Base-by-base conservation (phyloP, 2,113 vertebrate genomes). In the Cariama cristata region DNA sequence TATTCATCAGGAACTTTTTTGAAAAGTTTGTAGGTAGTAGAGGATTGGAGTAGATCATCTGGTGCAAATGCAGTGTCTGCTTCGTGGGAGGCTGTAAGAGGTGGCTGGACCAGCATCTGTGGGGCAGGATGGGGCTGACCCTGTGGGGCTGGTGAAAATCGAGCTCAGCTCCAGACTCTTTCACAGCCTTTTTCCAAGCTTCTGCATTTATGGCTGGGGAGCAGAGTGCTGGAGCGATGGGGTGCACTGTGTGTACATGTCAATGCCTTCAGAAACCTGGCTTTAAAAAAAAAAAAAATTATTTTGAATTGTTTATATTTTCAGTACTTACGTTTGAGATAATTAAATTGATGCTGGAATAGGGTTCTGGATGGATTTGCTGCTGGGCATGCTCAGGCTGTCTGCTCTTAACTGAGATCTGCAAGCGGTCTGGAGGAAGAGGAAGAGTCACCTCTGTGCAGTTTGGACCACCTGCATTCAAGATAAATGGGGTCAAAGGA, bases 31-130 rank as follows among this genome's bases (percentile, higher is more conserved):
- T 53, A 56, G 55, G 45, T 45, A 27, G 9, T 14, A 23, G 59
- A 66, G 58, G 49, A 20, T 30, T 40, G 19, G 28, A 44, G 50
- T 18, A 45, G 81, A 47, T 30, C 38, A 22, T 7, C 27, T n/a
- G n/a, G 18, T 72, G 49, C 38, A 82, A 59, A 11, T 7, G 14
- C 52, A 23, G 49, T 1, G 6, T 30, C 32, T 45, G 19, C 60
- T 42, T 45, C 10, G 0, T 3, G 23, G 47, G 28, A 72, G 4
- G 40, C 38, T 74, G 45, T 14, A 55, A 58, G 68, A 35, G 50
- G 32, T 11, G 38, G 12, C 68, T 71, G 77, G 38, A n/a, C 14
- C 69, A 59, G 50, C n/a, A n/a, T 3, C 27, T 1, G 0, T 12
- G 35, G 49, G 24, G 19, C 33, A 35, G 59, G 27, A 35, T 60